A percentile compares a stretch with the other conserved stretches of the same genome.
Evolutionary conservation across 2,797 vertebrate genomes (phyloP).

Genomic region (Rousettus madagascariensis): DNA sequence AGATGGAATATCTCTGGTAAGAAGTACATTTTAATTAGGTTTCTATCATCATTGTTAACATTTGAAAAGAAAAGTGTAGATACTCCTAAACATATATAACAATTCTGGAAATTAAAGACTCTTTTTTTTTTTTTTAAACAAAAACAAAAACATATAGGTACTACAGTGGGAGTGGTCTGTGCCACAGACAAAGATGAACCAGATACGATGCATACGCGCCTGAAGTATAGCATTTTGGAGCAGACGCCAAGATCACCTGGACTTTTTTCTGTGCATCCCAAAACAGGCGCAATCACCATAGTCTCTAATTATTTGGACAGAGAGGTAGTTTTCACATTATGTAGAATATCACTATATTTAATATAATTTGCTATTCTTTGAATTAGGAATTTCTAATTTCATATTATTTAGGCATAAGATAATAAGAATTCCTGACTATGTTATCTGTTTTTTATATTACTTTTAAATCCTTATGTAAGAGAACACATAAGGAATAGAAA

Average conservation of each 20-base stretch:
- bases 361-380: not conserved
- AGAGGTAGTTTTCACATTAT: constrained; percentile 86
- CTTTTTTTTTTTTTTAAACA: not conserved
- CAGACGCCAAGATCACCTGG: constrained; percentile 73
- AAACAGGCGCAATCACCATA: constrained; percentile 85
- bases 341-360: fast-evolving
- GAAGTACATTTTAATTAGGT: not conserved
- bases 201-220: constrained; percentile 80
- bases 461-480: not conserved
- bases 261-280: constrained; percentile 85
- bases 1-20: not conserved
- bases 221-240: constrained; percentile 87
- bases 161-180: constrained; percentile 85
- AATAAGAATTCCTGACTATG: not conserved
- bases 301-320: constrained; percentile 85
- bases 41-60: not conserved
- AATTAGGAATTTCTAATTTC: not conserved
- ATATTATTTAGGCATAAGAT: not conserved
- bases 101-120: not conserved
- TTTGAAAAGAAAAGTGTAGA: not conserved
- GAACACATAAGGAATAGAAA: not conserved
- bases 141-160: constrained; percentile 79
- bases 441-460: not conserved
- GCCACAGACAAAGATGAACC: constrained; percentile 89
- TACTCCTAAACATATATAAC: not conserved